These are phyloP conservation scores for Macquaria ambigua DNA, from an alignment of 2,113 vertebrate species.

Conservation along the genomic window DNA sequence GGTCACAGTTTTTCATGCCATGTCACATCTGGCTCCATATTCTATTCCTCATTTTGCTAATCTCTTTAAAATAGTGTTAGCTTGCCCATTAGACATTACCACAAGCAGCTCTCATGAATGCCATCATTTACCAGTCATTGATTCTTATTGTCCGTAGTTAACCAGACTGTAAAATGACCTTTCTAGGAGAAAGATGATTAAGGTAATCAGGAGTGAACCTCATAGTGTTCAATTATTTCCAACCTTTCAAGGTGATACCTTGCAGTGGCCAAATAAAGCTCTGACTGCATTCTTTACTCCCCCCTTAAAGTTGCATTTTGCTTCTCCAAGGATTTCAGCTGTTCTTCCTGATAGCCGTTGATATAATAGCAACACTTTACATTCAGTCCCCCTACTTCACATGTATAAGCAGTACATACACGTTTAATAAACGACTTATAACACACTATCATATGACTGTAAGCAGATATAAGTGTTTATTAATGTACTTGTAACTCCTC, in stretches of 20 bases:
- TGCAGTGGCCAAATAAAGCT: constrained; percentile 40
- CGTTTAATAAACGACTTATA: not conserved
- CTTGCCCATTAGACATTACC: constrained; percentile 67
- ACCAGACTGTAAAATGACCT: constrained; percentile 73
- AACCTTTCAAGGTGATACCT: constrained; percentile 66
- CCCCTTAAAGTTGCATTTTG: constrained; percentile 15
- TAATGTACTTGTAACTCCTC: not conserved
- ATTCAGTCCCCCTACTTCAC: no score
- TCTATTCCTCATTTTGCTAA: constrained; percentile 69
- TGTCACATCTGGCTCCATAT: constrained; percentile 64
- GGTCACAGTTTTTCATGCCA: constrained; percentile 41
- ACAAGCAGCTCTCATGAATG: constrained; percentile 65
- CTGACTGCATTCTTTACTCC: constrained; percentile 29
- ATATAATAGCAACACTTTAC: not conserved
- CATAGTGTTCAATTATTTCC: constrained; percentile 53
- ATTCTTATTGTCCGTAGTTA: constrained; percentile 73
- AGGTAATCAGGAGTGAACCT: constrained; percentile 62
- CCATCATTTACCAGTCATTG: constrained; percentile 73
- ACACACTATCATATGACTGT: not conserved
- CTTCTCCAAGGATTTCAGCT: not conserved
- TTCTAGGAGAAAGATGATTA: constrained; percentile 64
- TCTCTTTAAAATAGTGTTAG: constrained; percentile 69
- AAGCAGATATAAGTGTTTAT: not conserved
- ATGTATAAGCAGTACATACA: not conserved
- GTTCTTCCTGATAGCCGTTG: not conserved